Conservation (phyloP, 2,113 vertebrate species). For the Pedionomus torquatus region DNA sequence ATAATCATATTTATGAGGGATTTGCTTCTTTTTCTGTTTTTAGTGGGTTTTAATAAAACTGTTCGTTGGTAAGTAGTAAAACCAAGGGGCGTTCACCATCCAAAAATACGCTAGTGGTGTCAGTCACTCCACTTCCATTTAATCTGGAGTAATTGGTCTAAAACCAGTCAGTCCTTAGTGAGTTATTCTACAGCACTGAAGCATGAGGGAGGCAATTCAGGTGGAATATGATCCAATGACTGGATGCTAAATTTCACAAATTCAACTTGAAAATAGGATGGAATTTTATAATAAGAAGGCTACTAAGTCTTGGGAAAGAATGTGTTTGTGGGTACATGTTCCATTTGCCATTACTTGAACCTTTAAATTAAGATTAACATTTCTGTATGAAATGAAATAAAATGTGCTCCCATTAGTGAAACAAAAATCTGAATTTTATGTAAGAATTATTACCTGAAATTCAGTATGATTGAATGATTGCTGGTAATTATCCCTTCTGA, state of each 20-base stretch:
- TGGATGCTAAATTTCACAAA: background rate
- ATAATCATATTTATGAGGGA: fast-evolving
- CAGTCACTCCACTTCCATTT: background rate
- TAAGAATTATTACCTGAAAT: background rate
- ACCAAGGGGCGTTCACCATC: background rate
- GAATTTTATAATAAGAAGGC: background rate
- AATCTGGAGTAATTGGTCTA: background rate
- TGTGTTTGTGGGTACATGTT: background rate
- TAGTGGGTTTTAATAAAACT: background rate
- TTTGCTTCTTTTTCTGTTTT: background rate
- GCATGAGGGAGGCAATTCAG: background rate
- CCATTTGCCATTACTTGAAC: background rate
- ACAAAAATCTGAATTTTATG: background rate
- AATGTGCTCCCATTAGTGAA: background rate
- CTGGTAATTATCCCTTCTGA: background rate
- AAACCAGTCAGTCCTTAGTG: background rate
- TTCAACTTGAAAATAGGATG: background rate
- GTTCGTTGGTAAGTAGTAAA: background rate
- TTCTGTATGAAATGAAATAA: background rate
- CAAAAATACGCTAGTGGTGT: background rate
- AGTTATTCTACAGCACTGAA: background rate
- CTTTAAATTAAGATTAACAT: background rate
- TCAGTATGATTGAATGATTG: background rate
- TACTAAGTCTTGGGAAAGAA: background rate
- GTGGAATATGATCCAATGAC: background rate